Conservation (phyloP, 2,888 invertebrate genomes). For the Eristalinus aeneus region DNA sequence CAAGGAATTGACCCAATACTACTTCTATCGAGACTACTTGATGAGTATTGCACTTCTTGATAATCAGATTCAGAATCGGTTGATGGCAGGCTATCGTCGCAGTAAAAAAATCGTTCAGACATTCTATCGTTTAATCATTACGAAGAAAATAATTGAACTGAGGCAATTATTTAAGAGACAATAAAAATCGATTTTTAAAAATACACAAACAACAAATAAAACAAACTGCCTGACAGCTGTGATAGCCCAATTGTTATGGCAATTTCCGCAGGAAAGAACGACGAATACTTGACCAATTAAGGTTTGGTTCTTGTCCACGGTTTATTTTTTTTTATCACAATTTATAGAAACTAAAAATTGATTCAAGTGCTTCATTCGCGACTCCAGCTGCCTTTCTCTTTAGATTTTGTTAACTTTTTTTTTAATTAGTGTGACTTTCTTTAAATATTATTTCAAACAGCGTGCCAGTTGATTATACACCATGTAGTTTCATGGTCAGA, state of each 20-base stretch:
- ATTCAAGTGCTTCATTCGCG: no score
- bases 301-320: slow-evolving; percentile 8
- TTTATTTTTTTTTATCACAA: not conserved
- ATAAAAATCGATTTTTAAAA: slow-evolving; percentile 64
- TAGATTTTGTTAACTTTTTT: no score
- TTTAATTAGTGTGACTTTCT: no score
- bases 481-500: no score
- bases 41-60: slow-evolving; percentile 78
- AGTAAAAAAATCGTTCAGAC: slow-evolving; percentile 56
- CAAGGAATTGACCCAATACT: slow-evolving; percentile 80
- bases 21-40: slow-evolving; percentile 79
- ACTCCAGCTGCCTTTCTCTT: no score
- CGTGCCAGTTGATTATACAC: no score
- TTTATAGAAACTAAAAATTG: not conserved
- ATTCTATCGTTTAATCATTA: slow-evolving; percentile 53
- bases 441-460: no score
- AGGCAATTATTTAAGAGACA: slow-evolving; percentile 35
- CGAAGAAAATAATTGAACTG: slow-evolving; percentile 23
- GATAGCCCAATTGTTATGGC: slow-evolving; percentile 56
- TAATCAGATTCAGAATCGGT: slow-evolving; percentile 75
- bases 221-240: slow-evolving; percentile 53
- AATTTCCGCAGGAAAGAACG: slow-evolving; percentile 42
- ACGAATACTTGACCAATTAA: not conserved
- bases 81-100: slow-evolving; percentile 65
- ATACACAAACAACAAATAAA: slow-evolving; percentile 62